These are phyloP conservation scores for Apus apus DNA, from an alignment of 2,113 vertebrate species.

Conservation along the genomic window DNA sequence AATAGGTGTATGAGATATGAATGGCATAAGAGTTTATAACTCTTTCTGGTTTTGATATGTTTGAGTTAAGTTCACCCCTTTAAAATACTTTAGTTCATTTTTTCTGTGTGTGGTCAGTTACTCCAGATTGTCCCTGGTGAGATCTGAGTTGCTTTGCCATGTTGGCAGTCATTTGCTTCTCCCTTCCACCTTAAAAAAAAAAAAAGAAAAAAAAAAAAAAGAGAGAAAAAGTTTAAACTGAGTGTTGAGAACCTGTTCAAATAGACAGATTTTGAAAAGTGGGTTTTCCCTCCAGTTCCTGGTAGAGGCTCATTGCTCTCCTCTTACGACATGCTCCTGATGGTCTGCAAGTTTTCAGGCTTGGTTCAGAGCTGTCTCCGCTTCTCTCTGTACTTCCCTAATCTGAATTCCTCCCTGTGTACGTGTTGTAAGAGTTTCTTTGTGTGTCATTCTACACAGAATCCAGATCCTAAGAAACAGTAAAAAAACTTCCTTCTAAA, in stretches of 20 bases:
- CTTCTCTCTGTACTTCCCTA: conserved; percentile 17
- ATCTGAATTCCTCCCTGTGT: neutral
- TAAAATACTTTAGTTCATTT: neutral
- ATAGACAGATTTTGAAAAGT: neutral
- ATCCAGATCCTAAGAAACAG: conserved; percentile 47
- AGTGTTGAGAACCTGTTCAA: neutral
- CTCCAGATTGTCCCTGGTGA: neutral
- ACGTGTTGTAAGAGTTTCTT: conserved; percentile 39
- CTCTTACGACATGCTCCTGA: neutral
- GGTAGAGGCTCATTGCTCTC: neutral
- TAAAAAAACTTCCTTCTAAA: neutral
- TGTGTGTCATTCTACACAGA: conserved; percentile 52
- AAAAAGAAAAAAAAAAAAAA: neutral
- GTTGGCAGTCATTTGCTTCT: neutral
- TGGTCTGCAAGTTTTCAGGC: conserved; percentile 14
- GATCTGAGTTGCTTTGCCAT: neutral
- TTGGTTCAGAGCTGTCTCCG: neutral
- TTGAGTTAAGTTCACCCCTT: neutral
- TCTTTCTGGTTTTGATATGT: neutral
- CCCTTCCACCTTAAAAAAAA: neutral
- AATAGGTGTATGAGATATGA: neutral
- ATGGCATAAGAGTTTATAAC: neutral
- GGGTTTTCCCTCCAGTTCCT: conserved; percentile 1
- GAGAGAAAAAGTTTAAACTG: neutral
- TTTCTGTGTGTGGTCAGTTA: neutral